Percentiles rank a stretch among this genome's conserved stretches.
These are phyloP conservation scores for Orientallactaga sibirica DNA, from an alignment of 2,797 vertebrate genomes.

Conservation along the genomic window DNA sequence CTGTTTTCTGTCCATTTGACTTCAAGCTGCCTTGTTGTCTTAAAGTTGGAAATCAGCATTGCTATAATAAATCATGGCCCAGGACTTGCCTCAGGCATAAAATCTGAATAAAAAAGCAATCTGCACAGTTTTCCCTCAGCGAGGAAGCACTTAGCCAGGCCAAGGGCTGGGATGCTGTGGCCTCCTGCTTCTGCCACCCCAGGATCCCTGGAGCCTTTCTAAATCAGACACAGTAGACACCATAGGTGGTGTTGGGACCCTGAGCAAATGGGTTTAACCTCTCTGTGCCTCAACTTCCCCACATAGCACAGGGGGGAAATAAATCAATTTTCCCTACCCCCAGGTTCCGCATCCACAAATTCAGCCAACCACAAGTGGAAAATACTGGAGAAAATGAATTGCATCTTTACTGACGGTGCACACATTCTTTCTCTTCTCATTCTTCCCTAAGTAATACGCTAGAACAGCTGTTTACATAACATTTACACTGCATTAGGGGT, in stretches of 20 bases:
- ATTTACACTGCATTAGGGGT: not conserved
- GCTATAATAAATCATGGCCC: conserved; percentile 78
- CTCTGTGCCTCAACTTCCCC: conserved; percentile 30
- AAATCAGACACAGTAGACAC: not conserved
- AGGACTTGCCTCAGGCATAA: conserved; percentile 75
- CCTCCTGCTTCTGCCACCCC: conserved; percentile 55
- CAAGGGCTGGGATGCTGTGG: conserved; percentile 48
- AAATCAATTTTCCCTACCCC: not conserved
- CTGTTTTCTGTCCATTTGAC: conserved; percentile 71
- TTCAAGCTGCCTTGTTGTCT: conserved; percentile 74
- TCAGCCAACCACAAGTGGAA: not conserved
- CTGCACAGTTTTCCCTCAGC: conserved; percentile 61
- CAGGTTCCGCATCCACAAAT: not conserved
- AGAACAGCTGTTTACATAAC: not conserved
- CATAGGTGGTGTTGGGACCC: not conserved
- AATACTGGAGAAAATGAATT: not conserved
- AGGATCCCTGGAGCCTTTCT: not conserved
- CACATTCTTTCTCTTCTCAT: not conserved
- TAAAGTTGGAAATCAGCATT: conserved; percentile 76
- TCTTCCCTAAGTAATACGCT: not conserved
- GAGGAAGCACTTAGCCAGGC: conserved; percentile 55
- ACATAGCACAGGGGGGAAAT: not conserved
- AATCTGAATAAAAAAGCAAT: conserved; percentile 76
- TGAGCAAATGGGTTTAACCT: not conserved
- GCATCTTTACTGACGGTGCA: not conserved